A percentile compares a stretch with the other conserved stretches of the same genome.
Evolutionary conservation across 2,797 vertebrate genomes (phyloP).

Genomic region (Otus scops): DNA sequence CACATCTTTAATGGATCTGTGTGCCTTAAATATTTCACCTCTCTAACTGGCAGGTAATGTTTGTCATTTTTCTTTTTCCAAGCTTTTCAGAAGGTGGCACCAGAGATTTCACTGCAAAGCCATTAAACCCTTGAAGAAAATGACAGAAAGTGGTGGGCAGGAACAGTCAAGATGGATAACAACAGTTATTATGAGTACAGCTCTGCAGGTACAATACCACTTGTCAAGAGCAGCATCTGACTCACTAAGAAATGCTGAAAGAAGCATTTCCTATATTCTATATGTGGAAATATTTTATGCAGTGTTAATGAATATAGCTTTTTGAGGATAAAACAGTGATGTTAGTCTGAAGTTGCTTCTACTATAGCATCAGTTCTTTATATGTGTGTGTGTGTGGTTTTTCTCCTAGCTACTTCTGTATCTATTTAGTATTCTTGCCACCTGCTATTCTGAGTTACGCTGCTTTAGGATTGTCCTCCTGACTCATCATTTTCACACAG

Average conservation of each 20-base stretch:
- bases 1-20: rapidly evolving
- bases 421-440: neutral
- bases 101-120: neutral
- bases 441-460: neutral
- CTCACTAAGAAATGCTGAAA: neutral
- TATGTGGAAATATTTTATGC: neutral
- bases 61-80: neutral
- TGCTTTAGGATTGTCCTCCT: neutral
- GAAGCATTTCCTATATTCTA: neutral
- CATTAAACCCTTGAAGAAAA: neutral
- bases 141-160: constrained; percentile 54
- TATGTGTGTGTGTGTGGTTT: neutral
- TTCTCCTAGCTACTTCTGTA: neutral
- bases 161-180: constrained; percentile 80
- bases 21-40: neutral
- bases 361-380: neutral
- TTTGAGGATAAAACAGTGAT: neutral
- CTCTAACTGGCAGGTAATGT: neutral
- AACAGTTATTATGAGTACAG: constrained; percentile 85
- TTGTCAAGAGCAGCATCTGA: neutral
- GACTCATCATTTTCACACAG: neutral
- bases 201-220: constrained; percentile 79
- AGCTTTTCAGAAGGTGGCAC: neutral
- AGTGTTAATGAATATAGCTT: neutral
- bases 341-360: neutral